phyloP scores from a whole-genome alignment of 2,113 vertebrate genomes.

The Chloropsis cyanopogon region DNA sequence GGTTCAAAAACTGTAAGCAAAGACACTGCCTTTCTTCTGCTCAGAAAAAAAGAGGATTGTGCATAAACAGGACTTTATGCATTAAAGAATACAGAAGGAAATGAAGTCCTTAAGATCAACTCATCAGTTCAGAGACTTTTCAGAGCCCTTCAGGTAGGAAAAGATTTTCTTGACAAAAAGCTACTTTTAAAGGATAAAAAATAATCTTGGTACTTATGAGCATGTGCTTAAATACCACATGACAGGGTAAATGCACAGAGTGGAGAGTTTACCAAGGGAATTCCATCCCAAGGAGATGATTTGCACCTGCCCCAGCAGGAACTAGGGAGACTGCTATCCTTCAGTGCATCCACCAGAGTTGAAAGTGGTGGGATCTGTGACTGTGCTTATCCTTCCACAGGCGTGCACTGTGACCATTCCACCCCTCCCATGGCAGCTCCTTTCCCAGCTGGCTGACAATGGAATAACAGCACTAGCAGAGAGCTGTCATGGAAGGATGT shows the following conservation, averaged over 20 bases:
- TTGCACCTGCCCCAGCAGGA: not conserved
- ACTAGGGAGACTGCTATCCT: not conserved
- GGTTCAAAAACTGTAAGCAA: not conserved
- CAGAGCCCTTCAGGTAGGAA: not conserved
- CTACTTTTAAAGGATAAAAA: not conserved
- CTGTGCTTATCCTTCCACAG: fast-evolving
- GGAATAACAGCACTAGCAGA: not conserved
- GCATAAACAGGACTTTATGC: not conserved
- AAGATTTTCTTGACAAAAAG: not conserved
- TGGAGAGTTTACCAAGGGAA: not conserved
- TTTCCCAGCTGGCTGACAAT: not conserved
- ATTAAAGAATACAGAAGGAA: not conserved
- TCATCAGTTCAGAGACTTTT: not conserved
- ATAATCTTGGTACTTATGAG: not conserved
- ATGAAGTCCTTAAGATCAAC: not conserved
- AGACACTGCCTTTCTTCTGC: not conserved
- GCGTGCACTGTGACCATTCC: fast-evolving
- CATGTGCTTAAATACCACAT: not conserved
- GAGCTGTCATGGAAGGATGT: not conserved
- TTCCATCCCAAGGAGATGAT: not conserved
- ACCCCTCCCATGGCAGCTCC: not conserved
- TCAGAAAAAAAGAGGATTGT: not conserved
- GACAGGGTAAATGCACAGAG: not conserved
- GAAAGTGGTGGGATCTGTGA: not conserved
- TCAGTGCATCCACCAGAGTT: not conserved